phyloP scores from a whole-genome alignment of 1,140 invertebrate genomes.

The Megalopta genalis region DNA sequence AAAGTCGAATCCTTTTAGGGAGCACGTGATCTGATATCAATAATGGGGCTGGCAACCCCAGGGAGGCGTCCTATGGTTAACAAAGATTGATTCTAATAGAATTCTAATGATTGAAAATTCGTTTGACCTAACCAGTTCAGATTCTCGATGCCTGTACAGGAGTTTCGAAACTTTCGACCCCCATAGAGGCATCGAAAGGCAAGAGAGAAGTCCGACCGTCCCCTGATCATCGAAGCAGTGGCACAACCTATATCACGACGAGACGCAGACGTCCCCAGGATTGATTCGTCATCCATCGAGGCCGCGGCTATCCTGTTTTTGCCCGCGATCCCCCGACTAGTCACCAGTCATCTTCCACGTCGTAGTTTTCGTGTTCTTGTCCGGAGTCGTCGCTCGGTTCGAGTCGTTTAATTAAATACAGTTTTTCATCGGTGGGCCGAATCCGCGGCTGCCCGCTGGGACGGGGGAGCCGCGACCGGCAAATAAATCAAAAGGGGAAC shows the following conservation, averaged over 20 bases:
- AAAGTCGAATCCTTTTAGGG: too few relatives aligned
- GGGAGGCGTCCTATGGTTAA: too few relatives aligned
- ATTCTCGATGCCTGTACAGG: too few relatives aligned
- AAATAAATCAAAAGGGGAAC: constrained; percentile 69
- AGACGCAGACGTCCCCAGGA: constrained; percentile 46
- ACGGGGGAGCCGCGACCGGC: constrained; percentile 34
- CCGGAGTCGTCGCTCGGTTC: constrained; percentile 47
- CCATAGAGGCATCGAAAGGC: too few relatives aligned
- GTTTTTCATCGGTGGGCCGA: constrained; percentile 68
- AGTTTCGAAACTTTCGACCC: too few relatives aligned
- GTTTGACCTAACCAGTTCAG: too few relatives aligned
- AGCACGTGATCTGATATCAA: too few relatives aligned
- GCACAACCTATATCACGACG: constrained; percentile 15
- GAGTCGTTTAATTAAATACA: constrained; percentile 73
- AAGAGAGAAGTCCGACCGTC: neutral
- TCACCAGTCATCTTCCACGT: constrained; percentile 63
- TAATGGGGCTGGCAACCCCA: too few relatives aligned
- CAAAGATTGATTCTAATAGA: too few relatives aligned
- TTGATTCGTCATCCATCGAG: constrained; percentile 70
- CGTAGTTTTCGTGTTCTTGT: constrained; percentile 51
- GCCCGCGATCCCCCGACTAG: constrained; percentile 68
- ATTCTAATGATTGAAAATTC: too few relatives aligned
- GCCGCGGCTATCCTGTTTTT: constrained; percentile 65
- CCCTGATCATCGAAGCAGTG: neutral
- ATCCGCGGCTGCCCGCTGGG: constrained; percentile 53